These are phyloP conservation scores for Bombus impatiens DNA, from an alignment of 1,140 invertebrate species.

Conservation along the genomic window DNA sequence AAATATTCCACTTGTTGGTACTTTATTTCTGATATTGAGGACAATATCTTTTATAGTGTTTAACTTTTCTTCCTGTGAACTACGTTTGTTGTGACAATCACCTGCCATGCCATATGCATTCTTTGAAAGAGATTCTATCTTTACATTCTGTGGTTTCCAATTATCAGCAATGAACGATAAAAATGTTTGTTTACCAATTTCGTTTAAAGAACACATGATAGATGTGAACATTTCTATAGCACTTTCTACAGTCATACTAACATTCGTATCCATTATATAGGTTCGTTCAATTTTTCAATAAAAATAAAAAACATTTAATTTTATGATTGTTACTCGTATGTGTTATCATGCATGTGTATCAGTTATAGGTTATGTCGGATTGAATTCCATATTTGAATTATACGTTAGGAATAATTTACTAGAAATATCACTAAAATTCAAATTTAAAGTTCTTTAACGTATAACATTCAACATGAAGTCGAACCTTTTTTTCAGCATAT, in stretches of 20 bases:
- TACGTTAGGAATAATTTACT: not conserved
- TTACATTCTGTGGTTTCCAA: conserved; percentile 62
- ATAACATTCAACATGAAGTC: not conserved
- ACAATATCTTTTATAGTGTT: conserved; percentile 80
- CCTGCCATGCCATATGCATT: not conserved
- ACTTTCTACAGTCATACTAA: not conserved
- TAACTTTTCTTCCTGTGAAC: conserved; percentile 69
- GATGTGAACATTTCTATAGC: conserved; percentile 27
- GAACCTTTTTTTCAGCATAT: conserved; percentile 50
- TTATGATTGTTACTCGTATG: not conserved
- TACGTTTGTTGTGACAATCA: not conserved
- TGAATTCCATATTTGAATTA: not conserved
- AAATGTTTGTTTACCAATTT: conserved; percentile 63
- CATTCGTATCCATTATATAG: not conserved
- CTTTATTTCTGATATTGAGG: conserved; percentile 81
- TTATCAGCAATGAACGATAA: conserved; percentile 72
- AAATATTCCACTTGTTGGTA: conserved; percentile 84
- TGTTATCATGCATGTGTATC: not conserved
- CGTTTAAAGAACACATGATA: conserved; percentile 52
- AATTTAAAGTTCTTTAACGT: not conserved
- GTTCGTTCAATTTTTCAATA: not conserved
- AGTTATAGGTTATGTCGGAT: not conserved
- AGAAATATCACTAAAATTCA: not conserved
- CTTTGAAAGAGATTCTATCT: not conserved
- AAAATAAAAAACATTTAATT: not conserved